These are phyloP conservation scores for Lasiurus cinereus DNA, from an alignment of 2,113 vertebrate species.

Conservation along the genomic window DNA sequence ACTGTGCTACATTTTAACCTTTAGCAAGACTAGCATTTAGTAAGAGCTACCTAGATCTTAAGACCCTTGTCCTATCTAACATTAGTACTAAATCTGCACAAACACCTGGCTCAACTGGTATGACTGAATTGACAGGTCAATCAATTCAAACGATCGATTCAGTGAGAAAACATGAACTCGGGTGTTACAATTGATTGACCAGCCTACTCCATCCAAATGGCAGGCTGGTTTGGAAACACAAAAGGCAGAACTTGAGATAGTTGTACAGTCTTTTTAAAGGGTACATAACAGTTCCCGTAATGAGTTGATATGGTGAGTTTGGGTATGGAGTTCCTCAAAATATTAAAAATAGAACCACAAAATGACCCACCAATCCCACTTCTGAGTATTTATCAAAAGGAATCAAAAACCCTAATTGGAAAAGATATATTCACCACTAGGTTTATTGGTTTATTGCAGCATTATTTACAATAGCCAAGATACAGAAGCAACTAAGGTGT, in stretches of 20 bases:
- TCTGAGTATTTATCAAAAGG: neutral
- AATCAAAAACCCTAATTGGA: neutral
- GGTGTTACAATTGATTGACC: neutral
- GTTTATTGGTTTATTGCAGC: neutral
- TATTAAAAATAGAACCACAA: neutral
- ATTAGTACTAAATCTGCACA: neutral
- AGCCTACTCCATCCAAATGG: neutral
- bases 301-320: neutral
- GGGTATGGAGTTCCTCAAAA: neutral
- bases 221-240: neutral
- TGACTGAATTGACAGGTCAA: neutral
- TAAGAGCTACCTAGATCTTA: no score
- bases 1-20: no score
- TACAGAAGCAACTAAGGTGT: neutral
- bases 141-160: neutral
- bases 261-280: neutral
- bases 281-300: neutral
- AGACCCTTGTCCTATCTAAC: no score
- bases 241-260: slow-evolving; percentile 4
- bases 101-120: neutral
- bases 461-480: neutral
- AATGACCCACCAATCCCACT: neutral
- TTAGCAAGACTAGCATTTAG: no score
- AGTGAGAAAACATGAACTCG: neutral
- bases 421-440: neutral